A percentile compares a stretch with the other conserved stretches of the same genome.
These are phyloP conservation scores for Acanthoscelides obtectus DNA, from an alignment of 2,888 invertebrate species.

Conservation along the genomic window DNA sequence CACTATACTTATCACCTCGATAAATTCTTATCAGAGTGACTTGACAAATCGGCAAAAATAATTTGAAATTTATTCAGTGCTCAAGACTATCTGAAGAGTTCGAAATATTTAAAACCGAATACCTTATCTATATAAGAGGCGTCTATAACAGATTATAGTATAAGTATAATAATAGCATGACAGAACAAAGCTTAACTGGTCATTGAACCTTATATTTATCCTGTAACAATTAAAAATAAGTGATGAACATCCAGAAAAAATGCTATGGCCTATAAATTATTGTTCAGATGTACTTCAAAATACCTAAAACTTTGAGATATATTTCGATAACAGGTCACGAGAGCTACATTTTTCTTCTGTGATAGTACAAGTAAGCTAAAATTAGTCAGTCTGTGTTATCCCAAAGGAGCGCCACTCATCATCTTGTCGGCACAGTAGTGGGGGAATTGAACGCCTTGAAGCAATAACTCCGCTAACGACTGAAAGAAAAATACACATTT, in stretches of 20 bases:
- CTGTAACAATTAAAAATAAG: no score
- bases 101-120: no score
- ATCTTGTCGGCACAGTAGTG: constrained; percentile 67
- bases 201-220: no score
- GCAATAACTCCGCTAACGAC: constrained; percentile 63
- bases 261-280: not conserved
- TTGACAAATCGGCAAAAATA: no score
- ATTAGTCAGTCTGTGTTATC: constrained; percentile 9
- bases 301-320: not conserved
- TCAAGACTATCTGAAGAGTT: no score
- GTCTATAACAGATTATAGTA: no score
- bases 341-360: not conserved
- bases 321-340: no score
- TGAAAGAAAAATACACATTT: constrained; percentile 44
- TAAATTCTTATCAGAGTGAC: no score
- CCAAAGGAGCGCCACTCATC: constrained; percentile 44
- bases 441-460: constrained; percentile 66
- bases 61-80: no score
- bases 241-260: not conserved
- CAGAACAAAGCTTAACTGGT: no score
- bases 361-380: not conserved
- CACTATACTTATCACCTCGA: not conserved
- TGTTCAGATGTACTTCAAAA: not conserved
- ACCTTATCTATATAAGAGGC: no score
- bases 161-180: no score